Base-by-base conservation (phyloP, 1,140 invertebrate species). In the Holcopasites calliopsidis region DNA sequence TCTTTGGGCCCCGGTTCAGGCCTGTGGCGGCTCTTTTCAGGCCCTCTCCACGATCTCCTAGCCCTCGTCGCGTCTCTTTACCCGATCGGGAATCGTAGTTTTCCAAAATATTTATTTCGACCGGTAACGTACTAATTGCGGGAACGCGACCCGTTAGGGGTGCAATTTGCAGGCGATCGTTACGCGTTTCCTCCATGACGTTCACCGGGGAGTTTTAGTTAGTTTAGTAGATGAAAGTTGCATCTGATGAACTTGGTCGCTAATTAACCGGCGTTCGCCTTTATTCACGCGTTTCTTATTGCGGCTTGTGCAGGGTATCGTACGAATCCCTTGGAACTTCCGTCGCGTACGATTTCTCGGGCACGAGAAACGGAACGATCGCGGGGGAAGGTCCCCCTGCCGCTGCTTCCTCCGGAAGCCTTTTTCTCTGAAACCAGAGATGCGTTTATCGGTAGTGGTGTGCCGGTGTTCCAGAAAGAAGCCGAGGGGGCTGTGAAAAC, bases 391-490 rank as follows among this genome's bases (percentile, higher is more conserved):
- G 79, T 77, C n/a, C n/a, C n/a, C n/a, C 77, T 84, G 71, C 62
- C 72, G 33, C 82, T 76, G 85, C 83, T 91, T 91, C 90, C 90
- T 90, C 88, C 89, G 90, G 90, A 91, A 91, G 85, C 84, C 49
- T 65, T 65, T 64, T 60, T 73, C 89, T 89, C 60, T 88, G 84
- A 88, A 88, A 88, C 84, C 82, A 82, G 80, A 87, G 76, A 79
- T 80, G 70, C 75, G 28, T 69, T 49, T 55, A 71, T 68, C 61
- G 55, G 60, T 76, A 49, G 42, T 83, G 69, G 52, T 78, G 64
- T 64, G 80, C 76, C 61, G 58, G 31, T 35, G 81, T 87, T 82
- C 60, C 44, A 79, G 69, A 66, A 77, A 79, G 71, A 61, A 77
- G 77, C 69, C 68, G 82, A 82, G 89, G 88, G n/a, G 88, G 88